Conservation (phyloP, 2,113 vertebrate genomes). For the Chloropsis hardwickii region DNA sequence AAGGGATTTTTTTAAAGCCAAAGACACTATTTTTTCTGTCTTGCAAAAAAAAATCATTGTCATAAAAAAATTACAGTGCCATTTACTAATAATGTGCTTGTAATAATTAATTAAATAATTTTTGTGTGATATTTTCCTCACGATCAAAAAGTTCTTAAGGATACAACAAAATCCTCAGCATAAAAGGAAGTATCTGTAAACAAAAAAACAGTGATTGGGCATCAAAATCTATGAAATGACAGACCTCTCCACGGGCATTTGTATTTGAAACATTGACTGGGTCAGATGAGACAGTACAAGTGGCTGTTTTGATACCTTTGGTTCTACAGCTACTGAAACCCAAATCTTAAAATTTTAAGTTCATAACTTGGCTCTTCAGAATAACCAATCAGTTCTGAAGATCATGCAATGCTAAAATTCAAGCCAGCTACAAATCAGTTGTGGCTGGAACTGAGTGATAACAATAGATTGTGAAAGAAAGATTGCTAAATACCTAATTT, state of each 20-base stretch:
- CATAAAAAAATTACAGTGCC: too few relatives aligned
- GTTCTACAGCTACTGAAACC: background rate
- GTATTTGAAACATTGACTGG: background rate
- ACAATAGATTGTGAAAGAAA: background rate
- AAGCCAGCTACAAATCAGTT: background rate
- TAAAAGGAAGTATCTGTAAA: background rate
- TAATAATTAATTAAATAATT: background rate
- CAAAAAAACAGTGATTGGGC: rapidly evolving
- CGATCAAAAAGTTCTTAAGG: background rate
- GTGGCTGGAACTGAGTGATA: background rate
- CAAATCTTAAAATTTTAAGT: background rate
- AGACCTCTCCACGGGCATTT: background rate
- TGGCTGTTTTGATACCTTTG: background rate
- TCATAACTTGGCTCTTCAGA: background rate
- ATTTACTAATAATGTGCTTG: background rate
- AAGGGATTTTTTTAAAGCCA: background rate
- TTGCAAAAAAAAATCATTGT: background rate
- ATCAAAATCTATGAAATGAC: background rate
- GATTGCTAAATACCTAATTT: background rate
- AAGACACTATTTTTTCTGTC: background rate
- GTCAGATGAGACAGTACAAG: background rate
- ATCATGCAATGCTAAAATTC: background rate
- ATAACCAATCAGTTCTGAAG: background rate
- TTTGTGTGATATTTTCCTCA: background rate
- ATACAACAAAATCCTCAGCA: background rate